These are phyloP conservation scores for Stictonetta naevosa DNA, from an alignment of 2,113 vertebrate species.

Conservation along the genomic window DNA sequence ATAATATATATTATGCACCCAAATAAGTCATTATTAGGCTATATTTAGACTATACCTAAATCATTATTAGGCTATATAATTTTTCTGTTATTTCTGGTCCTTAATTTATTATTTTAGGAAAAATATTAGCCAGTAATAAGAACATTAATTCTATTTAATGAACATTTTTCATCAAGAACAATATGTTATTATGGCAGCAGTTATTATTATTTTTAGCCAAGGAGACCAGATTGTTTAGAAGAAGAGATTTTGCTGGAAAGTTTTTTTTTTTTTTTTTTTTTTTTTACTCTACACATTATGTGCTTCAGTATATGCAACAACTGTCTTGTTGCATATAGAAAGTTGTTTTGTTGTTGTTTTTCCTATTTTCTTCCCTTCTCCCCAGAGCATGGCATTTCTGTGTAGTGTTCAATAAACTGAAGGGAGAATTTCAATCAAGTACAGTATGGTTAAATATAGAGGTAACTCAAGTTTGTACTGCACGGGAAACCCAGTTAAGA, in stretches of 20 bases:
- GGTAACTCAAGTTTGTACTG: background rate
- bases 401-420: constrained; percentile 12
- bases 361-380: background rate
- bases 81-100: background rate
- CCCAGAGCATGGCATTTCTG: background rate
- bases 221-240: constrained; percentile 57
- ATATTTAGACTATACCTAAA: background rate
- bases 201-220: constrained; percentile 70
- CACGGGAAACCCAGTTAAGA: background rate
- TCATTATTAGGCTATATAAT: background rate
- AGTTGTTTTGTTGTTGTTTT: background rate
- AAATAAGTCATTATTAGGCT: background rate
- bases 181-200: constrained; percentile 61
- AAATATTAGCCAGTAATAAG: constrained; percentile 34
- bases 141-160: constrained; percentile 55
- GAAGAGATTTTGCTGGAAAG: constrained; percentile 12
- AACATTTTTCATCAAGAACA: constrained; percentile 55
- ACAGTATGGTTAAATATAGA: background rate
- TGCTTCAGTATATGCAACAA: constrained; percentile 19
- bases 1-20: background rate
- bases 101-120: constrained; percentile 22
- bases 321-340: background rate
- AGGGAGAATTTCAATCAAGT: background rate
- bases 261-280: constrained; percentile 43
- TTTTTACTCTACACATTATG: constrained; percentile 21